Base-by-base conservation (phyloP, 2,888 invertebrate genomes). In the Hydrotaea diabolus region DNA sequence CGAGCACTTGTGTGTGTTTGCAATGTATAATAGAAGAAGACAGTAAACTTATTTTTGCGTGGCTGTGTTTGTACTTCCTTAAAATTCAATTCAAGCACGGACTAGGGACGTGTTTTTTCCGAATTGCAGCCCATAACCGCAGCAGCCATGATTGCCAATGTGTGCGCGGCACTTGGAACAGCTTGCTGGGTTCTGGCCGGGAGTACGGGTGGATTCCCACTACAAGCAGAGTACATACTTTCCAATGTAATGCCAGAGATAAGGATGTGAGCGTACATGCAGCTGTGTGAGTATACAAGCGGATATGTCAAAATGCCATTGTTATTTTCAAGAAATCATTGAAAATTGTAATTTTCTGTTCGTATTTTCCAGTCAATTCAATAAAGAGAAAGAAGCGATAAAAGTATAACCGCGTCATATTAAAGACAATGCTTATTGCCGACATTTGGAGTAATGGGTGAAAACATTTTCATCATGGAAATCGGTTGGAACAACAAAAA, bases 11-110 rank as follows among this genome's bases (percentile, higher is more conserved):
- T 31, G 31, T 31, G 3, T 31, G 31, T 31, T 2, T 64, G 39
- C 36, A 43, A 43, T n/a, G n/a, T n/a, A n/a, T n/a, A n/a, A n/a
- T 43, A 21, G 39, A 39, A 17, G 43, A 66, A 39, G 66, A 43
- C 66, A 66, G 66, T 13, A 19, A 66, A 69, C 69, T 23, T 53
- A 39, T 74, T 62, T n/a, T 74, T 59, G 15, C 11, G 26, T 23
- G 21, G 21, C 46, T 21, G 13, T 66, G 55, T 77, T 77, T 69
- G 72, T 59, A 77, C 49, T 71, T 71, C 53, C 46, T 78, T 78
- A 75, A 69, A 78, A 82, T 82, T 71, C 71, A 82, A 74, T 78
- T 82, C 71, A 78, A 72, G 78, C 75, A 78, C 82, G 69, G 31
- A 75, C 53, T 71, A 43, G 39, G 62, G 31, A 82, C 82, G 78